phyloP scores from a whole-genome alignment of 1,140 invertebrate species.

The Nasonia longicornis region DNA sequence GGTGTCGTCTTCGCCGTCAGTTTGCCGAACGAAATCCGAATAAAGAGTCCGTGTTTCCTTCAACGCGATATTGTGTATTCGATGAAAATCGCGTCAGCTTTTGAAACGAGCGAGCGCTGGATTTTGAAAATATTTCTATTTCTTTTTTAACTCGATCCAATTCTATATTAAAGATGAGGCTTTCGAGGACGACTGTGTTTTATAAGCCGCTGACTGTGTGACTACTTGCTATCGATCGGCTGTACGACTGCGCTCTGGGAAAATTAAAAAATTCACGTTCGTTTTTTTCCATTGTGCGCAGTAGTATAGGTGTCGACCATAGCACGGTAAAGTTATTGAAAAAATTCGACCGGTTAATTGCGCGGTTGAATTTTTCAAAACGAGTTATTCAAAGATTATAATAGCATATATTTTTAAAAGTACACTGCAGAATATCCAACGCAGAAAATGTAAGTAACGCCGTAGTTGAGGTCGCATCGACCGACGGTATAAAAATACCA shows the following conservation, averaged over 20 bases:
- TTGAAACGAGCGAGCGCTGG: background rate
- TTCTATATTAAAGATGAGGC: background rate
- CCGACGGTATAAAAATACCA: too few relatives aligned
- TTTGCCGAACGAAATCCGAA: slow-evolving; percentile 41
- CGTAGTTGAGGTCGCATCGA: too few relatives aligned
- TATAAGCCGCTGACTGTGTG: background rate
- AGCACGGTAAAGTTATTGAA: too few relatives aligned
- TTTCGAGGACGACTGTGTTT: background rate
- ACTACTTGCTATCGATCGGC: too few relatives aligned
- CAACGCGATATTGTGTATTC: slow-evolving; percentile 41
- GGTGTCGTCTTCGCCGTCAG: slow-evolving; percentile 42
- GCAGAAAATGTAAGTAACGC: too few relatives aligned
- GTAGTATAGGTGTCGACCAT: too few relatives aligned
- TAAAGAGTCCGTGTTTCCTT: slow-evolving; percentile 36
- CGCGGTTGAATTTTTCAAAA: too few relatives aligned
- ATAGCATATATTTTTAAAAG: too few relatives aligned
- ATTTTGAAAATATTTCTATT: slow-evolving; percentile 34
- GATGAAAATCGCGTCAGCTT: slow-evolving; percentile 44
- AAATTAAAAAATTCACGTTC: background rate
- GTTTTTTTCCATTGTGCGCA: background rate
- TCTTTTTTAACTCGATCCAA: background rate
- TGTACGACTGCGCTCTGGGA: background rate
- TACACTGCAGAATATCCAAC: too few relatives aligned
- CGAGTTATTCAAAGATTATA: too few relatives aligned
- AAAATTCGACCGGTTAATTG: too few relatives aligned